Evolutionary conservation across 2,888 invertebrate species (phyloP).

Genomic region (Clepsis dumicolana): DNA sequence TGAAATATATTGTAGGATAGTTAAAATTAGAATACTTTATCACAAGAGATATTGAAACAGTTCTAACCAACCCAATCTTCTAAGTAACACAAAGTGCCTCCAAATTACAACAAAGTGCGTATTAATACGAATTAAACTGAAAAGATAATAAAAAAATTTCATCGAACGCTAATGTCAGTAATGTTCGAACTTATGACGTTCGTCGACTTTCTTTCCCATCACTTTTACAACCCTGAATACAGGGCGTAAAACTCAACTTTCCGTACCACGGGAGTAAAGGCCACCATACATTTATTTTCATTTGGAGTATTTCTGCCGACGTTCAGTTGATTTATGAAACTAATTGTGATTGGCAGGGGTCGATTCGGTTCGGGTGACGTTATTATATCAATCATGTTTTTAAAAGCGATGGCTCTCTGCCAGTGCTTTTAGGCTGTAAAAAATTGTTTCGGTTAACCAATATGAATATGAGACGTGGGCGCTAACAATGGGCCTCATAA

Average conservation of each 20-base stretch:
- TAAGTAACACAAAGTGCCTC: background rate
- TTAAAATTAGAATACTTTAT: too few relatives aligned
- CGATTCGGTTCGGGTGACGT: slow-evolving; percentile 18
- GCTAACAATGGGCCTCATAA: too few relatives aligned
- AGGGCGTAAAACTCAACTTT: background rate
- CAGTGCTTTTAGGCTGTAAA: background rate
- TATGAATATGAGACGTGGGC: too few relatives aligned
- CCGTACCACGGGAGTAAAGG: background rate
- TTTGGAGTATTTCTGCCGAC: slow-evolving; percentile 27
- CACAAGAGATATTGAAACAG: too few relatives aligned
- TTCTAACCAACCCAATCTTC: background rate
- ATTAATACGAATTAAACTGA: slow-evolving; percentile 33
- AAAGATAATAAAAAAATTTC: slow-evolving; percentile 33
- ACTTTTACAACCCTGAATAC: background rate
- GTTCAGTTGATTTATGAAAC: slow-evolving; percentile 20
- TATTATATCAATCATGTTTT: slow-evolving; percentile 12
- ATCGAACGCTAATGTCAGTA: slow-evolving; percentile 19
- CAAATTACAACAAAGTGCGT: slow-evolving; percentile 2
- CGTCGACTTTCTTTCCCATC: background rate
- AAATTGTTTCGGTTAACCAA: too few relatives aligned
- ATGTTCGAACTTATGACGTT: slow-evolving; percentile 22
- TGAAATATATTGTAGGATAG: too few relatives aligned
- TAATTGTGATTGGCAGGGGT: slow-evolving; percentile 41
- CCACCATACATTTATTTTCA: slow-evolving; percentile 31
- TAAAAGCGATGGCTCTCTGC: background rate